Percentiles rank a stretch among this genome's conserved stretches.
Conservation (phyloP, 2,113 vertebrate genomes). For the Ceyx margarethae region DNA sequence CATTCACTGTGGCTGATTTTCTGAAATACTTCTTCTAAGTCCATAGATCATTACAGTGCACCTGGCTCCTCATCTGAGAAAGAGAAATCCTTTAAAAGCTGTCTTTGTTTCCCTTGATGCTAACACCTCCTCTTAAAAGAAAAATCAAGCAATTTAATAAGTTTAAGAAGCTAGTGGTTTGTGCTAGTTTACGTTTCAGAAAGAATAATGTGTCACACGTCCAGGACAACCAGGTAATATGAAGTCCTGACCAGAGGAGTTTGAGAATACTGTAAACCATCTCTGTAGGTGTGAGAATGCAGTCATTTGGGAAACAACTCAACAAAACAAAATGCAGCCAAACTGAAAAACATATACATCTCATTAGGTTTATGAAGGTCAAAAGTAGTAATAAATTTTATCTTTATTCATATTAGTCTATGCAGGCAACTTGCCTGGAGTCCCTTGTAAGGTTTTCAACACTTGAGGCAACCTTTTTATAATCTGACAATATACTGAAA, state of each 20-base stretch:
- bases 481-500: not conserved
- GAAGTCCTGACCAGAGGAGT: not conserved
- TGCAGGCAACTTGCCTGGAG: not conserved
- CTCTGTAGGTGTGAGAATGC: not conserved
- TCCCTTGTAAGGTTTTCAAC: not conserved
- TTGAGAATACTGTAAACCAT: not conserved
- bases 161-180: not conserved
- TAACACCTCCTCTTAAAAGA: not conserved
- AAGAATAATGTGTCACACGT: not conserved
- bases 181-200: not conserved
- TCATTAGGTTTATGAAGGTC: not conserved
- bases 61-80: not conserved
- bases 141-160: not conserved
- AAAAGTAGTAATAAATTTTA: not conserved
- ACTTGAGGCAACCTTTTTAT: not conserved
- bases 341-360: not conserved
- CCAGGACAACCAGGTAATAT: not conserved
- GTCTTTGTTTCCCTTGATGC: not conserved
- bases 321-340: not conserved
- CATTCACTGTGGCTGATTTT: not conserved
- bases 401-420: not conserved
- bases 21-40: not conserved
- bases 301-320: not conserved
- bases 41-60: not conserved
- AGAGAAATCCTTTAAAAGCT: not conserved